phyloP scores from a whole-genome alignment of 2,113 vertebrate genomes.

The Sprattus sprattus region DNA sequence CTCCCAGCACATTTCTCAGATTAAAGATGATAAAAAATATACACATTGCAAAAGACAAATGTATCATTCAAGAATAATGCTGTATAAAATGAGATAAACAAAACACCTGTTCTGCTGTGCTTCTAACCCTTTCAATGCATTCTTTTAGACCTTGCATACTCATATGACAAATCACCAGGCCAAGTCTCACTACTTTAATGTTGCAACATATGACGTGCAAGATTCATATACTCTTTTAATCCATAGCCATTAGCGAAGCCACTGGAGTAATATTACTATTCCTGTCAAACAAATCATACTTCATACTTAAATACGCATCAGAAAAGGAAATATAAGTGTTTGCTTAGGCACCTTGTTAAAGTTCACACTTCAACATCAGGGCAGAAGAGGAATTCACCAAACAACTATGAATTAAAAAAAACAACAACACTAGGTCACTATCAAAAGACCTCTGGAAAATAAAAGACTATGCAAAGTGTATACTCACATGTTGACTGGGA shows the following conservation, averaged over 20 bases:
- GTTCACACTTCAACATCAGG: not conserved
- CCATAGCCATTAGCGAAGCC: not conserved
- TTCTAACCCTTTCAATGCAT: constrained; percentile 1
- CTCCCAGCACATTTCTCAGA: not conserved
- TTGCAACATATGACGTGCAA: not conserved
- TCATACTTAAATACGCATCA: not conserved
- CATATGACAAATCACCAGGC: not conserved
- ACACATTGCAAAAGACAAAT: constrained; percentile 10
- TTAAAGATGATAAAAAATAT: constrained; percentile 1
- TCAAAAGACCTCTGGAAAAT: not conserved
- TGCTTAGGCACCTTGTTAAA: not conserved
- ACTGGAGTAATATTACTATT: not conserved
- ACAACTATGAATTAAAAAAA: not conserved
- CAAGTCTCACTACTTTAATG: not conserved
- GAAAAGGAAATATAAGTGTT: not conserved
- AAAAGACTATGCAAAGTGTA: not conserved
- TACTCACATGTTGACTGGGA: not conserved
- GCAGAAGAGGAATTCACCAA: not conserved
- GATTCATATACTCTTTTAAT: not conserved
- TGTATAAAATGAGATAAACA: not conserved
- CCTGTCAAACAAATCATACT: constrained; percentile 5
- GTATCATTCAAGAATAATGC: constrained; percentile 5
- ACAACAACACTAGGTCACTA: not conserved
- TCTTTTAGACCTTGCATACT: constrained; percentile 2
- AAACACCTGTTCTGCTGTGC: not conserved